These are phyloP conservation scores for Colius striatus DNA, from an alignment of 2,113 vertebrate species.

Conservation along the genomic window DNA sequence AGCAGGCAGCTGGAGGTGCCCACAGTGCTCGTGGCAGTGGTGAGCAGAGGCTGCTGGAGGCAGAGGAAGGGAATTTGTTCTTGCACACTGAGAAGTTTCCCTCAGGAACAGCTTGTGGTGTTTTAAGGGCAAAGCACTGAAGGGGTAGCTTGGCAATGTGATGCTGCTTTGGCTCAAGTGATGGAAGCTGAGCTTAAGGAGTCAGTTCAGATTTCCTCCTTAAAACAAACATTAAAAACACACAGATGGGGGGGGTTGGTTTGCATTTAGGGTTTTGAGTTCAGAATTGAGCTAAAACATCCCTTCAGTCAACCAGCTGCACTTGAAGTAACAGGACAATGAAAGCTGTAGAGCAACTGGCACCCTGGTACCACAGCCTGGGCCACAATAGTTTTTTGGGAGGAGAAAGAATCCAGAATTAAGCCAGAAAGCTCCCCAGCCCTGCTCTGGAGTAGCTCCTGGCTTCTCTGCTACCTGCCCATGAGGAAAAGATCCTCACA, in stretches of 20 bases:
- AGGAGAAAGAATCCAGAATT: rapidly evolving
- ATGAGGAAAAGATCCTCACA: neutral
- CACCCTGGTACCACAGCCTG: rapidly evolving
- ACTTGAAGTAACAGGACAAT: neutral
- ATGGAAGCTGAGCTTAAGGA: neutral
- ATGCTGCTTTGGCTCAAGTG: neutral
- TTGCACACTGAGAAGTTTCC: neutral
- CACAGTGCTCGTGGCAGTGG: rapidly evolving
- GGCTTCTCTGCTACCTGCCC: neutral
- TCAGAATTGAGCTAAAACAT: neutral
- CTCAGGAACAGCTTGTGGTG: neutral
- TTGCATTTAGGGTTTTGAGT: neutral
- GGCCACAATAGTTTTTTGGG: neutral
- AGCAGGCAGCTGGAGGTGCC: neutral
- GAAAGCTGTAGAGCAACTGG: neutral
- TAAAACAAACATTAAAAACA: neutral
- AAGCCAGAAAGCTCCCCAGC: neutral
- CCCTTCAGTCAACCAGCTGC: neutral
- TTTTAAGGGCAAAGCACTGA: neutral
- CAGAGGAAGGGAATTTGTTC: neutral
- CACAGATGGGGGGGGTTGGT: rapidly evolving
- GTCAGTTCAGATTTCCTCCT: neutral
- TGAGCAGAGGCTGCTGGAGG: neutral
- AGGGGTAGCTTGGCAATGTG: neutral
- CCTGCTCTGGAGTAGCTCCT: neutral